Conservation (phyloP, 2,888 invertebrate species). For the Patella ulyssiponensis region DNA sequence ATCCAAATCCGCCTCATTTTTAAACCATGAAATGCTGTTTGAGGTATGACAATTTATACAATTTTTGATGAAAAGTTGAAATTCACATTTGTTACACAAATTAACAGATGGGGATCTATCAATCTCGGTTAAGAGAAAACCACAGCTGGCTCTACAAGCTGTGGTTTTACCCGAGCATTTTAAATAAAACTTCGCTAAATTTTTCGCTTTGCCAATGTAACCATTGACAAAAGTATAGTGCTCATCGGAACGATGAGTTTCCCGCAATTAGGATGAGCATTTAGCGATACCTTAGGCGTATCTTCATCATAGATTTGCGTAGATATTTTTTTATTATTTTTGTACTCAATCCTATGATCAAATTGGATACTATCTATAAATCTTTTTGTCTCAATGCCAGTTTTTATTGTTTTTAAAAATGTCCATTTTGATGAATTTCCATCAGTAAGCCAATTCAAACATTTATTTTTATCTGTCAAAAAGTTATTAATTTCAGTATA, state of each 20-base stretch:
- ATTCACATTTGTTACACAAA: background rate
- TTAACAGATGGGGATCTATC: background rate
- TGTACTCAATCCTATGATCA: background rate
- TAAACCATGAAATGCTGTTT: background rate
- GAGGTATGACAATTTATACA: background rate
- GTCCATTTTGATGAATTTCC: background rate
- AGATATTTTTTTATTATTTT: background rate
- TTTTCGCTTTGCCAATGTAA: background rate
- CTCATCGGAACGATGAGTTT: background rate
- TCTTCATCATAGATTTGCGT: background rate
- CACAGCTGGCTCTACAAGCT: background rate
- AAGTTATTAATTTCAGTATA: background rate
- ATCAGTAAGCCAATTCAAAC: background rate
- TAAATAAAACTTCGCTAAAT: background rate
- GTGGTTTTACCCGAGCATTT: background rate
- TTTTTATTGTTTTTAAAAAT: background rate
- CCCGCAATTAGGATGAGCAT: background rate
- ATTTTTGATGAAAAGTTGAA: background rate
- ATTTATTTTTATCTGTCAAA: background rate
- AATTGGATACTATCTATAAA: background rate
- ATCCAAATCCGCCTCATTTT: background rate
- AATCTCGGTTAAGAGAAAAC: background rate
- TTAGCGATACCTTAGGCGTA: background rate
- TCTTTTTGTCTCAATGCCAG: background rate
- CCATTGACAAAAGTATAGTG: background rate